phyloP scores from a whole-genome alignment of 37 sponge, comb jelly and placozoan species.

The Ianthella basta region DNA sequence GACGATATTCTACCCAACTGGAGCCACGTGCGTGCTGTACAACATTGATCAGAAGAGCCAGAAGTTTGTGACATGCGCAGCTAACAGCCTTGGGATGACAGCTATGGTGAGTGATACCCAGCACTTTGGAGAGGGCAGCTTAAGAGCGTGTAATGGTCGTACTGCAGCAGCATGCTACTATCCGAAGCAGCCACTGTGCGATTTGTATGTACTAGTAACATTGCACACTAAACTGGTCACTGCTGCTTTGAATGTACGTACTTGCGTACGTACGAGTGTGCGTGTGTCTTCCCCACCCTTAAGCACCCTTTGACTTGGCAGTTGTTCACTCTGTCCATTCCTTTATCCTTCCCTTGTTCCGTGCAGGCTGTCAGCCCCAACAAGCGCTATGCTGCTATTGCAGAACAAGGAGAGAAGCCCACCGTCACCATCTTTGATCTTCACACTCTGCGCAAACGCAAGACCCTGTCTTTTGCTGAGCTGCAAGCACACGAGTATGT shows the following conservation, averaged over 20 bases:
- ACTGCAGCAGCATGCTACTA: no score
- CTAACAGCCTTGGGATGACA: slow-evolving; percentile 71
- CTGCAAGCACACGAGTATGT: slow-evolving; percentile 70
- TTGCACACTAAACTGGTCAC: no score
- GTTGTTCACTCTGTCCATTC: no score
- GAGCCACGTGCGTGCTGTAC: slow-evolving; percentile 86
- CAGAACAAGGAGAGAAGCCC: slow-evolving; percentile 88
- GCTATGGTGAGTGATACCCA: slow-evolving; percentile 40
- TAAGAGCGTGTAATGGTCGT: no score
- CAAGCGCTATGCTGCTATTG: slow-evolving; percentile 91
- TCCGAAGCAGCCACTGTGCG: no score
- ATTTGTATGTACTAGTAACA: no score
- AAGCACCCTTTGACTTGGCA: no score
- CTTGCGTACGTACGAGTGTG: background rate
- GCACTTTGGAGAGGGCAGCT: no score
- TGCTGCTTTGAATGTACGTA: background rate
- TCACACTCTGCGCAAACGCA: slow-evolving; percentile 76
- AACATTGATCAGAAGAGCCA: slow-evolving; percentile 93
- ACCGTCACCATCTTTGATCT: slow-evolving; percentile 86
- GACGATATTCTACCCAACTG: slow-evolving; percentile 90
- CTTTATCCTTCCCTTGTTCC: no score
- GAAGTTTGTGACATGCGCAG: slow-evolving; percentile 78
- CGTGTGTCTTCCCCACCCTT: background rate
- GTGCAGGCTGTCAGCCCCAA: slow-evolving; percentile 86
- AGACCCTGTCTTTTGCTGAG: slow-evolving; percentile 62